phyloP scores from a whole-genome alignment of 2,797 vertebrate genomes.

The Phrynocephalus vlangalii region DNA sequence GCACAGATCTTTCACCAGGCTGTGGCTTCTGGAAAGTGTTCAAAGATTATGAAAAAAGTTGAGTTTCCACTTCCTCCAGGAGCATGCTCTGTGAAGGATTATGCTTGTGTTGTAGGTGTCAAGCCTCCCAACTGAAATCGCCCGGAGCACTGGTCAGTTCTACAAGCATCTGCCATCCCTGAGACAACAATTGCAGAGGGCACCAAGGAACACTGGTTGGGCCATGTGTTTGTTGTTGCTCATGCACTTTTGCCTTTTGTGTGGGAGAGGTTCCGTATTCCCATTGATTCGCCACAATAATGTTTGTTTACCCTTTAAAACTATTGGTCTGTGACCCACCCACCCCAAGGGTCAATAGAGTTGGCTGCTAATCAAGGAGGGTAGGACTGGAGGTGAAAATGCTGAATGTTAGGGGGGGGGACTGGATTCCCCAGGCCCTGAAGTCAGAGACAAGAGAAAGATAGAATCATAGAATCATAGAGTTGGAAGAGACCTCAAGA shows the following conservation, averaged over 20 bases:
- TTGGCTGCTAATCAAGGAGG: constrained; percentile 19
- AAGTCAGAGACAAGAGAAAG: not conserved
- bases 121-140: not conserved
- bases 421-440: not conserved
- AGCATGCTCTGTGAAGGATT: not conserved
- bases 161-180: not conserved
- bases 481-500: no score
- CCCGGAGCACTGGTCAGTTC: not conserved
- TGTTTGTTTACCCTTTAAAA: constrained; percentile 31
- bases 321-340: constrained; percentile 4
- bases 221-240: constrained; percentile 1
- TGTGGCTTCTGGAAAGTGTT: not conserved
- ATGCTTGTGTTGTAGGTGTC: not conserved
- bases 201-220: not conserved
- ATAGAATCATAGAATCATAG: no score
- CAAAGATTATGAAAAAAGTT: not conserved
- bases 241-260: not conserved
- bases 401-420: not conserved
- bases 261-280: not conserved
- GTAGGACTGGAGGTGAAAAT: constrained; percentile 10
- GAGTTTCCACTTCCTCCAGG: not conserved
- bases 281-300: constrained; percentile 16
- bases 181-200: not conserved
- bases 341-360: constrained; percentile 20
- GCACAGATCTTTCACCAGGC: not conserved